phyloP scores from a whole-genome alignment of 2,797 vertebrate species.

The Spinus pinus region DNA sequence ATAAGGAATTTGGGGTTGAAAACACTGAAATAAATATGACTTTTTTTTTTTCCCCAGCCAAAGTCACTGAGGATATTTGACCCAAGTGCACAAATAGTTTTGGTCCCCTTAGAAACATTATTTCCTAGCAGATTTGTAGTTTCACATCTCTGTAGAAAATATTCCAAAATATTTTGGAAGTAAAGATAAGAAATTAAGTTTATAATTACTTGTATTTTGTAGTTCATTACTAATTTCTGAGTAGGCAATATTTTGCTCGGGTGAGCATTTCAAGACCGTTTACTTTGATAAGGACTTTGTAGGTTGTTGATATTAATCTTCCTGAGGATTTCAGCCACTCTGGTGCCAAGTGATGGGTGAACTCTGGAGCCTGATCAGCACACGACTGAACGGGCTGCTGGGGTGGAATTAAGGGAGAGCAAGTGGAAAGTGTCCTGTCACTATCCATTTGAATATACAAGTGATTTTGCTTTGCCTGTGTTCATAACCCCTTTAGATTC shows the following conservation, averaged over 20 bases:
- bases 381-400: neutral
- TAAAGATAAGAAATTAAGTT: neutral
- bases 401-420: neutral
- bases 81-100: neutral
- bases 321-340: neutral
- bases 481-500: neutral
- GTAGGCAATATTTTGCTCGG: neutral
- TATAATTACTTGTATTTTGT: neutral
- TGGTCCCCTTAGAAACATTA: neutral
- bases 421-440: neutral
- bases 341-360: neutral
- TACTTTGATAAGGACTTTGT: neutral
- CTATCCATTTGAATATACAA: neutral
- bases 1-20: neutral
- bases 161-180: neutral
- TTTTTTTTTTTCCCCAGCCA: neutral
- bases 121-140: neutral
- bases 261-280: neutral
- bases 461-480: neutral
- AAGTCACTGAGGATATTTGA: neutral
- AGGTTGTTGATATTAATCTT: neutral
- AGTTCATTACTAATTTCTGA: neutral
- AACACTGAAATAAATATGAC: neutral
- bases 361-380: rapidly evolving
- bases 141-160: neutral